Percentiles rank a stretch among this genome's conserved stretches.
These are phyloP conservation scores for Enteromius thamalakanensis DNA, from an alignment of 2,797 vertebrate genomes.

Conservation along the genomic window DNA sequence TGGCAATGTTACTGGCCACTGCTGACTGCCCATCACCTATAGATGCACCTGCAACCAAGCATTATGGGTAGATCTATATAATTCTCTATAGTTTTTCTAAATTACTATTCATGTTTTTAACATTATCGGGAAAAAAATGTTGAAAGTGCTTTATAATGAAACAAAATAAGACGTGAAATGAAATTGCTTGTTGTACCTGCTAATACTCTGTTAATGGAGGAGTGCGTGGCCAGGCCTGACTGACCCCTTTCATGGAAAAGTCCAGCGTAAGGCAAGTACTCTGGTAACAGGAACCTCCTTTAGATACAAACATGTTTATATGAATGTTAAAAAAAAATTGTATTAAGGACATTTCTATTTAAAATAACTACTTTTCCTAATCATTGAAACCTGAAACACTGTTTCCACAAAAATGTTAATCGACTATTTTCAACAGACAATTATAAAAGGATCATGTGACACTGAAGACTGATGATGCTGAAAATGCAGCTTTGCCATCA, in stretches of 20 bases:
- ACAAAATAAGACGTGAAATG: not conserved
- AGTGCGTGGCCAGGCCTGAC: constrained; percentile 95
- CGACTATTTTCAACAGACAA: not conserved
- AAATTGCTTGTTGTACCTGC: constrained; percentile 80
- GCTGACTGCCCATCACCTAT: constrained; percentile 98
- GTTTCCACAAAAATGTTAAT: not conserved
- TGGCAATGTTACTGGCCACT: constrained; percentile 98
- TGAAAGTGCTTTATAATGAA: not conserved
- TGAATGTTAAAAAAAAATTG: not conserved
- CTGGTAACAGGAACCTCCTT: constrained; percentile 95
- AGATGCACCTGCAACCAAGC: constrained; percentile 84
- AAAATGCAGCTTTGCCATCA: not conserved
- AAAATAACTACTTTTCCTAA: not conserved
- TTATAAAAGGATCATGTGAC: not conserved
- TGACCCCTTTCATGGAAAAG: constrained; percentile 98
- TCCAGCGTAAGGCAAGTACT: constrained; percentile 97
- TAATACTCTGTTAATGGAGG: constrained; percentile 96
- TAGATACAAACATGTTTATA: constrained; percentile 47
- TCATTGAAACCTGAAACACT: not conserved
- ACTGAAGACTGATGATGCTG: not conserved
- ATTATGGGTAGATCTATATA: not conserved
- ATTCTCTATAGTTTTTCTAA: not conserved
- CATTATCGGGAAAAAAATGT: not conserved
- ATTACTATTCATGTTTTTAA: not conserved
- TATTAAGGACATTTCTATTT: not conserved